phyloP scores from a whole-genome alignment of 2,113 vertebrate genomes.

The Tapirus terrestris region DNA sequence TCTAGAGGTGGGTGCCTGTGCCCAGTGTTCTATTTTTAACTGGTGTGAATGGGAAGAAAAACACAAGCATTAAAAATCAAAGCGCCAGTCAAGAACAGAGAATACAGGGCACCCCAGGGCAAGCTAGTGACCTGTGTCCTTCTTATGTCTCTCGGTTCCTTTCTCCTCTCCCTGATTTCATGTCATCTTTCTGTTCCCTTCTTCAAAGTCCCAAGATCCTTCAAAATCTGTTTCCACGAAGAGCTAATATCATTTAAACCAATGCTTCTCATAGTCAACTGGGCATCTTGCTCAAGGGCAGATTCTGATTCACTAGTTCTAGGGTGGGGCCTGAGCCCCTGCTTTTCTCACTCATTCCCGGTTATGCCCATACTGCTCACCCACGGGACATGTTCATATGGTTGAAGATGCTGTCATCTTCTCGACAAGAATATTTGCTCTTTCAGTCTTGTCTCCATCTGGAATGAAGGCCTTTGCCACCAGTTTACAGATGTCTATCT shows the following conservation, averaged over 20 bases:
- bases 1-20: slow-evolving; percentile 79
- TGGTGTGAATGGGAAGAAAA: slow-evolving; percentile 71
- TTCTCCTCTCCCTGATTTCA: background rate
- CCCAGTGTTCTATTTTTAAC: slow-evolving; percentile 87
- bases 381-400: background rate
- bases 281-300: background rate
- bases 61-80: slow-evolving; percentile 66
- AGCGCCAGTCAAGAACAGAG: slow-evolving; percentile 61
- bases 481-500: background rate
- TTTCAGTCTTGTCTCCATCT: background rate
- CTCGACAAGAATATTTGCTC: background rate
- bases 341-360: background rate
- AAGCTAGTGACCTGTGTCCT: slow-evolving; percentile 70
- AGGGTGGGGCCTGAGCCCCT: background rate
- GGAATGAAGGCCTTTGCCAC: background rate
- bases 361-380: background rate
- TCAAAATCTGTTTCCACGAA: background rate
- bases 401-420: background rate
- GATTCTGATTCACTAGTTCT: background rate
- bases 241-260: background rate
- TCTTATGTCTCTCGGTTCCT: slow-evolving; percentile 12
- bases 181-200: background rate
- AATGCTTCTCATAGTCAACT: background rate
- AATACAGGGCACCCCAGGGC: slow-evolving; percentile 69
- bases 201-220: background rate